Evolutionary conservation across 2,888 invertebrate species (phyloP), one percentile per base, ranked within the genome.

Genomic region (Acheta domesticus): DNA sequence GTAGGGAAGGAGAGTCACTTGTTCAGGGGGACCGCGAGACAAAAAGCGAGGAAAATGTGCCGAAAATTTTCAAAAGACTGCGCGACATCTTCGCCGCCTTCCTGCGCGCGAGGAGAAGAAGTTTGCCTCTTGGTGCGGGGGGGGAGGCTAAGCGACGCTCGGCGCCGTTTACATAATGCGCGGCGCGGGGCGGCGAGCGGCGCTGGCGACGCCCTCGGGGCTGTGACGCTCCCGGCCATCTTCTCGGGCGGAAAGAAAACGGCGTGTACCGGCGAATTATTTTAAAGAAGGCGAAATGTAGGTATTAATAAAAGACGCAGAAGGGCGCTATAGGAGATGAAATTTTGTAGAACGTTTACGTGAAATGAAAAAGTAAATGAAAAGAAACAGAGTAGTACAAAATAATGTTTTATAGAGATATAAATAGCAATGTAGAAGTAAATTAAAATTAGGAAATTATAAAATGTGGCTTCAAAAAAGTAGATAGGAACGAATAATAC

Each of bases 21-120:
- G 36, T 36, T 36, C 36, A 36, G 14, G 16, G 11, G 62, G 4
- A 1, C n/a, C n/a, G n/a, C 62, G 62, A 62, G 62, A 62, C 62
- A 62, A 62, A 62, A n/a, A n/a, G 62, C 16, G 62, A 11, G 62
- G 62, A 62, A 62, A 62, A 62, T 62, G 62, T n/a, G 62, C 62
- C 62, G 62, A 62, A 62, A 62, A 62, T 62, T 62, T 62, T 62
- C 62, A 62, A 62, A 62, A 62, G 62, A 62, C 62, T 62, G 16
- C 62, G 14, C 62, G n/a, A 62, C 62, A 62, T 62, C 62, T 62
- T 62, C n/a, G 16, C n/a, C 62, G 16, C 12, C n/a, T 16, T n/a
- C 36, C 36, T 36, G 36, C 36, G 36, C 36, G 36, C 36, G 8
- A 36, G 62, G n/a, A 62, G 62, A 62, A 62, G 62, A 62, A 62